phyloP scores from a whole-genome alignment of 2,113 vertebrate genomes.

The Cryptotis parvus region DNA sequence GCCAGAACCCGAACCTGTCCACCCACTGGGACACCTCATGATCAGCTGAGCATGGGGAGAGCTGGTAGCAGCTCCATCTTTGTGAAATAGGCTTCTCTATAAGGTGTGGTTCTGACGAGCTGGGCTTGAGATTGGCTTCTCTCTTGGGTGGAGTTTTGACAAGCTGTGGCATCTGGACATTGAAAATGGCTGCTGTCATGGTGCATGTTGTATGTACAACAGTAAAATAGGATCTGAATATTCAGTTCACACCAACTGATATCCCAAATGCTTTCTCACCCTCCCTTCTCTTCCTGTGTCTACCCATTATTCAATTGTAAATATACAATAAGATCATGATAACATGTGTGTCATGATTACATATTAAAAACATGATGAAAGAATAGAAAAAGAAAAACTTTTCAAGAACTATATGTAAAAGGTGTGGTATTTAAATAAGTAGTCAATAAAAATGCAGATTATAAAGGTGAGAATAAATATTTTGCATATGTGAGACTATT shows the following conservation, averaged over 20 bases:
- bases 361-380: slow-evolving; percentile 42
- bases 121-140: too few relatives aligned
- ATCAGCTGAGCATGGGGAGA: too few relatives aligned
- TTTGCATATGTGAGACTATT: background rate
- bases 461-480: background rate
- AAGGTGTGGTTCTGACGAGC: too few relatives aligned
- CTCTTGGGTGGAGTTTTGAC: too few relatives aligned
- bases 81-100: too few relatives aligned
- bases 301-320: slow-evolving; percentile 22
- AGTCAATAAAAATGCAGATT: background rate
- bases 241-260: background rate
- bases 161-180: too few relatives aligned
- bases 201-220: background rate
- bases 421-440: background rate
- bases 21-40: too few relatives aligned
- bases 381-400: background rate
- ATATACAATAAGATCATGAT: background rate
- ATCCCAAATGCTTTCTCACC: background rate
- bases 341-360: background rate
- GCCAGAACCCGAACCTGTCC: too few relatives aligned
- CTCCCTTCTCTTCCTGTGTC: background rate
- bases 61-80: too few relatives aligned
- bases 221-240: slow-evolving; percentile 31
- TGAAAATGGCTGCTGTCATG: too few relatives aligned
- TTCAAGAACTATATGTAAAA: background rate